Conservation (phyloP, 2,888 invertebrate species). For the Dinocampus coccinellae region DNA sequence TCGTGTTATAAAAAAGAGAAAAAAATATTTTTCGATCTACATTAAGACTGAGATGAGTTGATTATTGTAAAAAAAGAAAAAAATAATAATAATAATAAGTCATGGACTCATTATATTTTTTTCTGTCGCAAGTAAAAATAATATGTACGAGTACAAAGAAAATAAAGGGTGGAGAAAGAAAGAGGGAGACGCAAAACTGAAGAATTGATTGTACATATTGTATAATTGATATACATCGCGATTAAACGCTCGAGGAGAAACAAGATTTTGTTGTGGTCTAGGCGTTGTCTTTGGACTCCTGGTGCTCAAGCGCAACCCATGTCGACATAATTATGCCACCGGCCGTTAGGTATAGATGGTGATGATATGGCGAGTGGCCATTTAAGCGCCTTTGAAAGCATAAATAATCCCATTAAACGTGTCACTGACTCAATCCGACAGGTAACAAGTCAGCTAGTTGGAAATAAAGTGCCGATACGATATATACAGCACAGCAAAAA, state of each 20-base stretch:
- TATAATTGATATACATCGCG: constrained; percentile 17
- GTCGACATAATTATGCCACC: constrained; percentile 62
- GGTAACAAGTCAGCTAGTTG: constrained; percentile 51
- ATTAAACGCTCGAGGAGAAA: constrained; percentile 19
- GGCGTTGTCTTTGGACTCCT: constrained; percentile 14
- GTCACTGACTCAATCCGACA: constrained; percentile 64
- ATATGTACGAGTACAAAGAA: background rate
- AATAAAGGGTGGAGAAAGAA: background rate
- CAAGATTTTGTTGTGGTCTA: constrained; percentile 12
- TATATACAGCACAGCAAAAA: background rate
- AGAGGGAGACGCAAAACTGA: background rate
- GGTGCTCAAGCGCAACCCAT: constrained; percentile 30
- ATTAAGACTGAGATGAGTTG: too few species aligned
- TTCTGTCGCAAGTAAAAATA: too few species aligned
- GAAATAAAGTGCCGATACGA: constrained; percentile 18
- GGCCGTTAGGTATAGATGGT: constrained; percentile 54
- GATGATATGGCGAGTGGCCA: constrained; percentile 37
- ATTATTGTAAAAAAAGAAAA: too few species aligned
- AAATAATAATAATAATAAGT: too few species aligned
- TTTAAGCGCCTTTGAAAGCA: constrained; percentile 56
- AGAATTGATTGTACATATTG: constrained; percentile 14
- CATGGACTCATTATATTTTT: too few species aligned
- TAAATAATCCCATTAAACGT: constrained; percentile 67
- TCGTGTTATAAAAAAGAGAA: too few species aligned
- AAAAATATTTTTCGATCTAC: too few species aligned